Evolutionary conservation across 2,113 vertebrate species (phyloP).

Genomic region (Phalacrocorax pelagicus): DNA sequence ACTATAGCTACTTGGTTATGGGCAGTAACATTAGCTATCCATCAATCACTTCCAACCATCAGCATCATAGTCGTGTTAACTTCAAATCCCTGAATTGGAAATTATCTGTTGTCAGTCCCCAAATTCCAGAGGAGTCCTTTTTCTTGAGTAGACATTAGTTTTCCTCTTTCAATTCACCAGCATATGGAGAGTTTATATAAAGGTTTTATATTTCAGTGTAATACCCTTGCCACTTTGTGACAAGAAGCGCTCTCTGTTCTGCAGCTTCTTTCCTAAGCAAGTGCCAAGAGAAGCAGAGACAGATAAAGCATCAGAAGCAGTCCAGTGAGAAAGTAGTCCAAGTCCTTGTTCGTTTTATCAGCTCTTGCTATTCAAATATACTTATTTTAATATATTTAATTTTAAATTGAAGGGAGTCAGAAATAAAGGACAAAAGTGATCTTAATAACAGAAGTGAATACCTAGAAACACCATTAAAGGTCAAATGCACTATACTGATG

Average conservation of each 20-base stretch:
- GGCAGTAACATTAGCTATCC: background rate
- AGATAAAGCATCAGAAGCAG: background rate
- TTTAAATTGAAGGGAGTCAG: background rate
- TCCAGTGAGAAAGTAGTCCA: background rate
- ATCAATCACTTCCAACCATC: background rate
- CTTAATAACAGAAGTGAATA: background rate
- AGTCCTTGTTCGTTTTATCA: background rate
- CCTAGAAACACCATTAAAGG: background rate
- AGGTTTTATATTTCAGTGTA: background rate
- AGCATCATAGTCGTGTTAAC: background rate
- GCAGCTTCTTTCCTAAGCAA: background rate
- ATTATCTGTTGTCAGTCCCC: background rate
- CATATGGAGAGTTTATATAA: background rate
- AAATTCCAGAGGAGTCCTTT: background rate
- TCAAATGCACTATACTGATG: no score
- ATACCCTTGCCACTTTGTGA: background rate
- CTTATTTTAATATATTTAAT: background rate
- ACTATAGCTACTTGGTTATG: fast-evolving
- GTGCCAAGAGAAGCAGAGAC: background rate
- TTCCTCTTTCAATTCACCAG: background rate
- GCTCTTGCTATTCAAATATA: background rate
- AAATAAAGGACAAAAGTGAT: background rate
- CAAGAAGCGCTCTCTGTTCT: background rate
- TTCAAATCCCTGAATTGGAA: background rate
- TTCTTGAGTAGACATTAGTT: background rate